Evolutionary conservation across 2,113 vertebrate species (phyloP), one percentile per base, ranked within the genome.

Genomic region (Agelaius tricolor): DNA sequence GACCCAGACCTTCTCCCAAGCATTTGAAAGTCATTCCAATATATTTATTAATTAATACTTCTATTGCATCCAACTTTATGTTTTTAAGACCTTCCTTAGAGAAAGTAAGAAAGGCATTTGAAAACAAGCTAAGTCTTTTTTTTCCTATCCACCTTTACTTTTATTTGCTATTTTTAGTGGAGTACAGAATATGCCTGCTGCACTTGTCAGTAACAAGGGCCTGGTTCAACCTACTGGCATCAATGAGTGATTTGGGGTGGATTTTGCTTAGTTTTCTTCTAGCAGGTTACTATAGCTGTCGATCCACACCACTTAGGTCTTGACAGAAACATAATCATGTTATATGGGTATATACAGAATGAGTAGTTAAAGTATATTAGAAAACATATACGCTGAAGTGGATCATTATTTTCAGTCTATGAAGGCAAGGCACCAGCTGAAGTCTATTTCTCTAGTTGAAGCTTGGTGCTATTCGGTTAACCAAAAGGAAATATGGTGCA

Each of bases 321-420:
- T 96, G 95, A 91, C 84, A 95, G 91, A 95, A 90, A 87, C 82
- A 88, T 91, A 93, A 91, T 93, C 74, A 37, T 96, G 87, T 94
- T 95, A 95, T 97, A 96, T 77, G 84, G 51, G 33, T 55, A 69
- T 88, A 28, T 91, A 88, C 0, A 0, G 71, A 89, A 94, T 84
- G 89, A 90, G 87, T 84, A 86, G 87, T 87, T 96, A 88, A 95
- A 93, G 63, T 95, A 71, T 95, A 93, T 94, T 93, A 92, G 85
- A 92, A 96, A 95, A 87, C 58, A 58, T 87, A 94, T 77, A 82
- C 17, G 0, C 73, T 89, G 87, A 94, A 95, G 93, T 79, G 72
- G 78, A 41, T 94, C 47, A 23, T 88, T 89, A 75, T 90, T 88
- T 89, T 63, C 58, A 67, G 75, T 10, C 78, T 77, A 39, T 63